Conservation (phyloP, 2,888 invertebrate species). For the Ophion ellenae region DNA sequence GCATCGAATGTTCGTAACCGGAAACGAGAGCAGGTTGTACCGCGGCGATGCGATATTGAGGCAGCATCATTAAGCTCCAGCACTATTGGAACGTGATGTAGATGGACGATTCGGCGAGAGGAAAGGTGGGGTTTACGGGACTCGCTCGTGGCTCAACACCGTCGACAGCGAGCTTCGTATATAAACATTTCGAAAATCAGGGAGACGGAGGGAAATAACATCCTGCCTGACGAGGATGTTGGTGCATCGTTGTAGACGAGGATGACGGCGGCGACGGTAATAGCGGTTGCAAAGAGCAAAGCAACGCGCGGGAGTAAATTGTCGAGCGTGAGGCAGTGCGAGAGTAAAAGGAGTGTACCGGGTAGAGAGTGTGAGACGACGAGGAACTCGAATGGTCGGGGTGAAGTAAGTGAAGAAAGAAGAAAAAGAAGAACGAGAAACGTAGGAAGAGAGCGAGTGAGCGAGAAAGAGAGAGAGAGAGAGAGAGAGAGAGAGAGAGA, state of each 20-base stretch:
- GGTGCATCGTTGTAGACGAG: conserved; percentile 54
- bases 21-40: conserved; percentile 58
- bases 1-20: conserved; percentile 65
- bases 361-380: conserved; percentile 54
- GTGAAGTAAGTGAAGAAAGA: conserved; percentile 65
- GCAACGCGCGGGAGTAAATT: conserved; percentile 77
- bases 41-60: conserved; percentile 76
- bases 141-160: conserved; percentile 49
- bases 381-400: conserved; percentile 50
- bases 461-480: conserved; percentile 39
- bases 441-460: conserved; percentile 12
- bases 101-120: conserved; percentile 5
- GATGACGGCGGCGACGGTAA: conserved; percentile 35
- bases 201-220: conserved; percentile 54
- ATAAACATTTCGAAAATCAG: conserved; percentile 30
- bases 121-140: conserved; percentile 33
- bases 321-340: conserved; percentile 79
- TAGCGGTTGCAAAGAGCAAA: conserved; percentile 49
- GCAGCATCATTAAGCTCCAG: conserved; percentile 75
- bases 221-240: conserved; percentile 58
- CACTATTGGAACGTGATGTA: conserved; percentile 54
- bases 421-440: conserved; percentile 63
- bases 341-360: conserved; percentile 64
- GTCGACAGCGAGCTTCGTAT: conserved; percentile 53
- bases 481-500: conserved; percentile 62